Base-by-base conservation (phyloP, 2,113 vertebrate genomes). In the Ovibos moschatus region DNA sequence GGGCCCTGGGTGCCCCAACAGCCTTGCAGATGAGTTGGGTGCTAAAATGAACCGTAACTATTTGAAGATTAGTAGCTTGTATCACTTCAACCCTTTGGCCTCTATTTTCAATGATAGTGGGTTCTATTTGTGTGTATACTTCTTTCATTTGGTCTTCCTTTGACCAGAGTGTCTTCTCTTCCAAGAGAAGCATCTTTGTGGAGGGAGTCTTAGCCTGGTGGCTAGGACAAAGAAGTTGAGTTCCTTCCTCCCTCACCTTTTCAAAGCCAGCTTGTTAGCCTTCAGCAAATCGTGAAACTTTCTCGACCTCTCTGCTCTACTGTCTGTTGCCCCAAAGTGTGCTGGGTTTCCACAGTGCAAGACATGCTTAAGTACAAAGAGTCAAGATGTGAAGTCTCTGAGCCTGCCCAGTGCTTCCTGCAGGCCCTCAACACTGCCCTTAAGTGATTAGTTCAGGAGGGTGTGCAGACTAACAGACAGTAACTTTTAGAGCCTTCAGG, bases 301-400 rank as follows among this genome's bases (percentile, higher is more conserved):
- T 84, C 27, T 36, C 4, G 16, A 51, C 43, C 45, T 87, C 74
- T 95, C 57, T 96, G 30, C 45, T 91, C 36, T 78, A 57, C 17
- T 43, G 40, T 86, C 51, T 88, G 90, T 43, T 95, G 95, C 71
- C 87, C 36, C 28, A 83, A 67, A 40, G 58, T 71, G 14, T 79
- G 67, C 95, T 92, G 90, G 16, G 91, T 57, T 79, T 93, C 60
- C 50, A 71, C 55, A 3, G 81, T 58, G 28, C 40, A 93, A 93
- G 78, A 93, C 10, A 1, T 58, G n/a, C 47, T 96, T 55, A 97
- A 95, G 88, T 93, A 94, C 83, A 85, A 96, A 97, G 27, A 94
- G 33, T 96, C 91, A 97, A 93, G 82, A 94, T 97, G 91, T 86
- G 85, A 96, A 88, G 60, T 84, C 19, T 96, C 47, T 5, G 53